These are phyloP conservation scores for Halcyon leucocephala DNA, from an alignment of 2,797 vertebrate genomes.

Conservation along the genomic window DNA sequence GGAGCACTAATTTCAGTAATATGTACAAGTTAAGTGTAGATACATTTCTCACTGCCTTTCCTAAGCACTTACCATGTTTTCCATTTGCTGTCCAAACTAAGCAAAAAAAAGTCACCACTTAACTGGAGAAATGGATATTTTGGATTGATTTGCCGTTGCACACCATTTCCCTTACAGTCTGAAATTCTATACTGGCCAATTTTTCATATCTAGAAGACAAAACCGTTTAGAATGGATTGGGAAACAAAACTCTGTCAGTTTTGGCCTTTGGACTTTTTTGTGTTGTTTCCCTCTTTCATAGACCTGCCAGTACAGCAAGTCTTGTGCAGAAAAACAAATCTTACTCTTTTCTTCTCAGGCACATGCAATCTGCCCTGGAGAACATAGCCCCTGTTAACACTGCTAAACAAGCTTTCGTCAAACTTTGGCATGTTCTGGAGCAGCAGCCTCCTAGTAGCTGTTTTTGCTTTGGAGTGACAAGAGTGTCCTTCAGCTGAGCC, in stretches of 20 bases:
- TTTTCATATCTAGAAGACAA: neutral
- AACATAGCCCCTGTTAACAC: neutral
- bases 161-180: neutral
- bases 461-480: neutral
- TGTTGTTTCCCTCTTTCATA: neutral
- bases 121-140: neutral
- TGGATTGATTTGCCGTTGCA: neutral
- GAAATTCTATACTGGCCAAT: neutral
- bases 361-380: neutral
- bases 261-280: neutral
- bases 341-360: neutral
- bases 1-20: neutral
- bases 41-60: neutral
- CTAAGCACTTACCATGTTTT: neutral
- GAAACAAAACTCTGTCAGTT: neutral
- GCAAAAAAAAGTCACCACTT: neutral
- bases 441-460: neutral
- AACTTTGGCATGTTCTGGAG: neutral
- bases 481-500: neutral
- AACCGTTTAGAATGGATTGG: neutral
- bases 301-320: neutral
- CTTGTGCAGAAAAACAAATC: neutral
- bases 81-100: neutral
- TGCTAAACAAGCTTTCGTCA: neutral
- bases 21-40: neutral